phyloP scores from a whole-genome alignment of 2,797 vertebrate genomes.

The Euphonia xanthogaster region DNA sequence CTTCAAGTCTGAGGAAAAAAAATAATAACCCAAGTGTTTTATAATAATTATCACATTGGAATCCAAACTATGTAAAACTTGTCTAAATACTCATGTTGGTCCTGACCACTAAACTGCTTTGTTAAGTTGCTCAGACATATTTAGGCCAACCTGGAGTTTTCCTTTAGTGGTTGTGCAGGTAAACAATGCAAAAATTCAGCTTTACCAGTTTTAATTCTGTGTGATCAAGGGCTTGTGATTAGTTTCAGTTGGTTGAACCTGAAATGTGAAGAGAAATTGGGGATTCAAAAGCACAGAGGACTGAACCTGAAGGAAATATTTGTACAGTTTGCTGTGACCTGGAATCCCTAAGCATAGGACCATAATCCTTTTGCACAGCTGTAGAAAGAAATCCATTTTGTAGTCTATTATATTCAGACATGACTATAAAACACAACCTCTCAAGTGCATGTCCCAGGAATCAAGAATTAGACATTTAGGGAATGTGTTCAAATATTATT shows the following conservation, averaged over 20 bases:
- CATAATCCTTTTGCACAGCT: background rate
- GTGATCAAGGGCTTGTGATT: background rate
- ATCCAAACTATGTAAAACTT: background rate
- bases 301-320: background rate
- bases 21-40: background rate
- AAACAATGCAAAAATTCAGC: background rate
- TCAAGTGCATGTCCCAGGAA: background rate
- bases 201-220: background rate
- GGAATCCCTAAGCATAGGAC: background rate
- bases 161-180: background rate
- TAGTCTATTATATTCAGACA: background rate
- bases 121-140: background rate
- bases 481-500: background rate
- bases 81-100: background rate
- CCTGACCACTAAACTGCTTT: background rate
- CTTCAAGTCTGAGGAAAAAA: background rate
- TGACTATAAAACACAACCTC: background rate
- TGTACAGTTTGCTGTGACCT: background rate
- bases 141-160: background rate
- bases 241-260: background rate
- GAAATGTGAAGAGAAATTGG: background rate
- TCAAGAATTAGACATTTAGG: background rate
- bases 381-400: conserved; percentile 6
- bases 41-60: background rate
- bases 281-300: background rate